phyloP scores from a whole-genome alignment of 2,888 invertebrate species.

The Leptogaster cylindrica region DNA sequence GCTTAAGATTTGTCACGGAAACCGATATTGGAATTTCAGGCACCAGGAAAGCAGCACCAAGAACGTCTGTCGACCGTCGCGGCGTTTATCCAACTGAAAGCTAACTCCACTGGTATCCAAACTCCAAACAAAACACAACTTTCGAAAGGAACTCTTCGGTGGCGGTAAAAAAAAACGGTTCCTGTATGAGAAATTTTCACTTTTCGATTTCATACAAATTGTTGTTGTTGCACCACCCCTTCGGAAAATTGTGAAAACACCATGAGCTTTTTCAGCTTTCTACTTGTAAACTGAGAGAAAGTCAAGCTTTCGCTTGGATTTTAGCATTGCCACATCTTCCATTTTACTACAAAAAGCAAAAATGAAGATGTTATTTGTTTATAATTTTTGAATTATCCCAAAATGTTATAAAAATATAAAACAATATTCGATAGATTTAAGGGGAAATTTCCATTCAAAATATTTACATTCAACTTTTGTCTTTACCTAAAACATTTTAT shows the following conservation, averaged over 20 bases:
- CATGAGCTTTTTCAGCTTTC: slow-evolving; percentile 4
- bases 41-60: slow-evolving; percentile 31
- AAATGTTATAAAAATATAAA: too few species aligned
- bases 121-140: slow-evolving; percentile 28
- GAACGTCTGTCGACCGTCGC: slow-evolving; percentile 43
- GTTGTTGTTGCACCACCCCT: slow-evolving; percentile 1
- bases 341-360: too few species aligned
- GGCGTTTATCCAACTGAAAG: slow-evolving; percentile 43
- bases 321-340: background rate
- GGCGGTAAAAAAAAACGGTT: slow-evolving; percentile 1
- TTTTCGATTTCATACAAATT: background rate
- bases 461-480: too few species aligned
- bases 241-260: background rate
- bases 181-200: slow-evolving; percentile 16
- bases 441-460: too few species aligned
- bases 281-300: background rate
- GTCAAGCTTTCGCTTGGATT: background rate
- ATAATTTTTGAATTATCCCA: too few species aligned
- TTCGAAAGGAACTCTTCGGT: slow-evolving; percentile 5
- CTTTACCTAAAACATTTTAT: too few species aligned
- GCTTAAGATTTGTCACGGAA: slow-evolving; percentile 27
- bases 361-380: too few species aligned
- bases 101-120: slow-evolving; percentile 15
- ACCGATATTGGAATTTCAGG: slow-evolving; percentile 17
- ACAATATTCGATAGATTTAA: too few species aligned